These are phyloP conservation scores for Drosophila subpulchrella DNA, from an alignment of 1,140 invertebrate species.

Conservation along the genomic window DNA sequence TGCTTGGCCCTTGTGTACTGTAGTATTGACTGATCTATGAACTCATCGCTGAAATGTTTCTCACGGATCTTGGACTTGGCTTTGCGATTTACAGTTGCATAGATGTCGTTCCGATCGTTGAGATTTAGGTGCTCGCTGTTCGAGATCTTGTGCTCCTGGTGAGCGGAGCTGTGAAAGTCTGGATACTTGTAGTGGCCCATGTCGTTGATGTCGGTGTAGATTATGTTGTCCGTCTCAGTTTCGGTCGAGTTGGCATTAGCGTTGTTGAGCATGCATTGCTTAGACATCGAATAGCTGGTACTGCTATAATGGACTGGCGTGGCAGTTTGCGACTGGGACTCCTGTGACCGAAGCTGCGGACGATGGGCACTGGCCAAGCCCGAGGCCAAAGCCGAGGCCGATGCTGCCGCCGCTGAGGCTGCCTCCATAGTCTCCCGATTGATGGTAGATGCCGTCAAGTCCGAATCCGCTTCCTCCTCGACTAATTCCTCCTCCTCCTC, in stretches of 20 bases:
- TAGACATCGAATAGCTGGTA: slow-evolving; percentile 85
- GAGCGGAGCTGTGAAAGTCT: slow-evolving; percentile 60
- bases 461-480: slow-evolving; percentile 84
- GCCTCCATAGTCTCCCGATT: slow-evolving; percentile 84
- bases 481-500: slow-evolving; percentile 79
- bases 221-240: slow-evolving; percentile 84
- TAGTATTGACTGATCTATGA: slow-evolving; percentile 80
- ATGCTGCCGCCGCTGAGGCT: slow-evolving; percentile 67
- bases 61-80: slow-evolving; percentile 80
- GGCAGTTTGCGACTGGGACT: slow-evolving; percentile 84
- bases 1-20: slow-evolving; percentile 80
- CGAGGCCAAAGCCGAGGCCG: slow-evolving; percentile 58
- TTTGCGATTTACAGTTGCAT: slow-evolving; percentile 84
- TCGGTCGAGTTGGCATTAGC: slow-evolving; percentile 82
- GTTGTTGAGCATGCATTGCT: slow-evolving; percentile 83
- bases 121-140: slow-evolving; percentile 80
- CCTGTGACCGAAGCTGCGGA: slow-evolving; percentile 82
- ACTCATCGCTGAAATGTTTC: slow-evolving; percentile 83
- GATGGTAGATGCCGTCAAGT: slow-evolving; percentile 84
- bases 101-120: slow-evolving; percentile 81
- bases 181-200: slow-evolving; percentile 80
- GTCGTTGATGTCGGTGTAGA: slow-evolving; percentile 84
- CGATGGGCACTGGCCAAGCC: slow-evolving; percentile 76
- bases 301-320: slow-evolving; percentile 85
- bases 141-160: slow-evolving; percentile 77